Evolutionary conservation across 2,113 vertebrate species (phyloP).

Genomic region (Cavia aperea): DNA sequence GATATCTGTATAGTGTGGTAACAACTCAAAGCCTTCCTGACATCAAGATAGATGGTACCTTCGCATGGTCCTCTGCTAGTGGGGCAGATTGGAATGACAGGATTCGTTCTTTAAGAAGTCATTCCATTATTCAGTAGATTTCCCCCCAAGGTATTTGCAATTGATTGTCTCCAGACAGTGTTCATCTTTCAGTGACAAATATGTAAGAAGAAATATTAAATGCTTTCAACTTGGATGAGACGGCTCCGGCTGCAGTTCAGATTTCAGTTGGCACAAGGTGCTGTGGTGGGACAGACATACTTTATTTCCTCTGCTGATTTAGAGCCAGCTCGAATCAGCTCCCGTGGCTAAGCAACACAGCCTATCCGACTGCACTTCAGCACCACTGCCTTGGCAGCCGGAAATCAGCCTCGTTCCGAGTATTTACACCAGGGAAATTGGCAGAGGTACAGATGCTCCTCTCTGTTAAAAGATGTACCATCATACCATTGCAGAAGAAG

Average conservation of each 20-base stretch:
- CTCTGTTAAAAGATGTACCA: not conserved
- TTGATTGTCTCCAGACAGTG: slow-evolving; percentile 25
- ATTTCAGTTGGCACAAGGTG: not conserved
- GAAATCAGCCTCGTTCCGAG: not conserved
- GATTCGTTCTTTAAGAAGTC: slow-evolving; percentile 44
- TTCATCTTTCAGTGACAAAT: slow-evolving; percentile 41
- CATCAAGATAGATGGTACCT: not conserved
- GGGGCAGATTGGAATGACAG: slow-evolving; percentile 1
- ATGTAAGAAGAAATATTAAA: slow-evolving; percentile 32
- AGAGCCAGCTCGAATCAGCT: not conserved
- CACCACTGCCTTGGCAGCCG: not conserved
- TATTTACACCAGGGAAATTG: slow-evolving; percentile 42
- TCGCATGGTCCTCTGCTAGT: slow-evolving; percentile 11
- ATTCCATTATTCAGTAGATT: not conserved
- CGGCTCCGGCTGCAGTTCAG: not conserved
- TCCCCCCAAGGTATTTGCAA: not conserved
- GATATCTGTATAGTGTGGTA: not conserved
- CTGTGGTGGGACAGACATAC: not conserved
- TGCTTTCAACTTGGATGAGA: slow-evolving; percentile 17
- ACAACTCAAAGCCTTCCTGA: slow-evolving; percentile 32
- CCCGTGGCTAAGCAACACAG: not conserved
- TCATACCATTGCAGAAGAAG: not conserved
- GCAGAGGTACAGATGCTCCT: not conserved
- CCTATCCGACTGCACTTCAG: not conserved
- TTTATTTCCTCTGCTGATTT: not conserved